A percentile compares a stretch with the other conserved stretches of the same genome.
phyloP scores from a whole-genome alignment of 2,888 invertebrate genomes.

The Lepidochrysops patricia region DNA sequence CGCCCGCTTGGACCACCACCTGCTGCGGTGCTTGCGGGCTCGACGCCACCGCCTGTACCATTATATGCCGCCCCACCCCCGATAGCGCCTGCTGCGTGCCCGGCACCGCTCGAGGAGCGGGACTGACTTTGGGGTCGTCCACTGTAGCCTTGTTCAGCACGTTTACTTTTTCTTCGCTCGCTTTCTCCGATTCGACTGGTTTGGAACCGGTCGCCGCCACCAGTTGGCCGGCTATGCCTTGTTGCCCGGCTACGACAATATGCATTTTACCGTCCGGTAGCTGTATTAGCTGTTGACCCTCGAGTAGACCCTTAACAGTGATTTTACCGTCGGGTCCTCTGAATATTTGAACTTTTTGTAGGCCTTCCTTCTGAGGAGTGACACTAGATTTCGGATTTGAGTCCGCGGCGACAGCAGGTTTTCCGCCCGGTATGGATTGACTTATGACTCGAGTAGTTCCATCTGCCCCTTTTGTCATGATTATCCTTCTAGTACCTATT shows the following conservation, averaged over 20 bases:
- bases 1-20: slow-evolving; percentile 22
- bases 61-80: slow-evolving; percentile 22
- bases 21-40: slow-evolving; percentile 21
- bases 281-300: slow-evolving; percentile 94
- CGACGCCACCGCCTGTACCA: slow-evolving; percentile 20
- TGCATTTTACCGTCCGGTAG: slow-evolving; percentile 95
- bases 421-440: slow-evolving; percentile 67
- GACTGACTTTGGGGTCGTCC: slow-evolving; percentile 25
- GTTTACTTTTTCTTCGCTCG: slow-evolving; percentile 28
- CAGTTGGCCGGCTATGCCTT: slow-evolving; percentile 62
- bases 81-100: slow-evolving; percentile 20
- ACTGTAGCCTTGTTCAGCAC: slow-evolving; percentile 28
- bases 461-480: slow-evolving; percentile 84
- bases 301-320: slow-evolving; percentile 91
- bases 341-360: slow-evolving; percentile 91
- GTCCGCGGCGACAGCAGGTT: slow-evolving; percentile 54
- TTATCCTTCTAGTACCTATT: slow-evolving; percentile 78
- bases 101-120: slow-evolving; percentile 18
- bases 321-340: slow-evolving; percentile 93
- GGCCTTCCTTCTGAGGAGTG: slow-evolving; percentile 55
- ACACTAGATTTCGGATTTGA: slow-evolving; percentile 37
- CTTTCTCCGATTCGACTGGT: slow-evolving; percentile 30
- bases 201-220: slow-evolving; percentile 47
- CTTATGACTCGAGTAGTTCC: slow-evolving; percentile 79
- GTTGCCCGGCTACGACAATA: slow-evolving; percentile 81